These are phyloP conservation scores for Petrocephalus zakoni DNA, from an alignment of 2,113 vertebrate species.

Conservation along the genomic window DNA sequence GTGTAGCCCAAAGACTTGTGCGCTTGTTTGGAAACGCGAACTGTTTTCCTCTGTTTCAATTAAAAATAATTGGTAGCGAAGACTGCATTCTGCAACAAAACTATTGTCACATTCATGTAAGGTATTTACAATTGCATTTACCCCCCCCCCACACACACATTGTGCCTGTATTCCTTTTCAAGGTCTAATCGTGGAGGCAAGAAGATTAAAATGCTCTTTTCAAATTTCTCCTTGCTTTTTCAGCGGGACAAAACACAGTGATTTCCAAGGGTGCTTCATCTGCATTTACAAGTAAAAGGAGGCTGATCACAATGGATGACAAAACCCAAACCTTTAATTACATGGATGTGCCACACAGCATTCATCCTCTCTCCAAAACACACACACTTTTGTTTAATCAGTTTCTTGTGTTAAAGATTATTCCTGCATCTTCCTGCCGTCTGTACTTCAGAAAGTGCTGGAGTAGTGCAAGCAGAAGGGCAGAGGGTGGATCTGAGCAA, in stretches of 20 bases:
- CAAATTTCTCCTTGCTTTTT: slow-evolving; percentile 15
- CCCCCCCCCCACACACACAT: neutral
- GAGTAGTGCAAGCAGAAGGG: neutral
- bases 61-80: slow-evolving; percentile 20
- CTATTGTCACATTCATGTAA: slow-evolving; percentile 26
- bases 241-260: slow-evolving; percentile 10
- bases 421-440: slow-evolving; percentile 4
- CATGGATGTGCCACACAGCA: slow-evolving; percentile 4
- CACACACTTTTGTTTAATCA: slow-evolving; percentile 18
- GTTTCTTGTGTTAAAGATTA: slow-evolving; percentile 19
- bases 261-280: slow-evolving; percentile 17
- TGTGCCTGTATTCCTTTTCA: slow-evolving; percentile 21
- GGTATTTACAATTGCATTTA: slow-evolving; percentile 13
- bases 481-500: slow-evolving; percentile 5
- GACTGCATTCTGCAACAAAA: slow-evolving; percentile 14
- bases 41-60: slow-evolving; percentile 1
- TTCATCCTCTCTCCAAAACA: neutral
- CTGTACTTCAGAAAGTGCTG: neutral
- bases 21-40: neutral
- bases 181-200: slow-evolving; percentile 20
- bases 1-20: neutral
- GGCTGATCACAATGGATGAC: slow-evolving; percentile 16
- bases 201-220: slow-evolving; percentile 25
- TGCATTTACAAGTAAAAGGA: slow-evolving; percentile 27
- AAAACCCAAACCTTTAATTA: slow-evolving; percentile 18